Evolutionary conservation across 2,113 vertebrate species (phyloP).

Genomic region (Arenaria interpres): DNA sequence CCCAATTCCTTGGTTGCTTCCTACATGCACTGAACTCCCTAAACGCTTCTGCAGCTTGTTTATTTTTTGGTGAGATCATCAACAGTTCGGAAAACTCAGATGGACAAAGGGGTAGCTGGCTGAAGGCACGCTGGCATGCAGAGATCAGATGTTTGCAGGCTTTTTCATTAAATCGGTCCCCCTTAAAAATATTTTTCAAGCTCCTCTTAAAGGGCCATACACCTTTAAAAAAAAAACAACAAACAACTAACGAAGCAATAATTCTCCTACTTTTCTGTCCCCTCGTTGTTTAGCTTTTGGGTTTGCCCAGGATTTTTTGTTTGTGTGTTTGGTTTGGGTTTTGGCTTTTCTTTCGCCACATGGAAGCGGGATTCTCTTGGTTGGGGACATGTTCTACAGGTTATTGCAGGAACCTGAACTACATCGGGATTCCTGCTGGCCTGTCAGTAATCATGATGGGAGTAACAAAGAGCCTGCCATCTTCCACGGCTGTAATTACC

Average conservation of each 20-base stretch:
- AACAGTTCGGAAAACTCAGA: not conserved
- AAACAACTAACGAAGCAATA: not conserved
- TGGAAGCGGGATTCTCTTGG: not conserved
- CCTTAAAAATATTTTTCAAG: not conserved
- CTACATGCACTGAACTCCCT: not conserved
- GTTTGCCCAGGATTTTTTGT: not conserved
- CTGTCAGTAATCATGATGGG: not conserved
- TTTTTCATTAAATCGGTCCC: not conserved
- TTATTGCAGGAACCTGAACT: not conserved
- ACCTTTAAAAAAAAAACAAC: not conserved
- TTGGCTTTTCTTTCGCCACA: not conserved
- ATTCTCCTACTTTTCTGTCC: not conserved
- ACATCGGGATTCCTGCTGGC: not conserved
- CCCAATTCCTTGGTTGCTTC: not conserved
- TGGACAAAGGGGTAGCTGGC: not conserved
- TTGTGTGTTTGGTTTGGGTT: not conserved
- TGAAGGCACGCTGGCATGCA: not conserved
- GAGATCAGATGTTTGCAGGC: not conserved
- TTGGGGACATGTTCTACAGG: not conserved
- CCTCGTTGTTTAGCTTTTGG: not conserved
- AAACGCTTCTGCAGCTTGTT: not conserved
- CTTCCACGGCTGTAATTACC: not conserved
- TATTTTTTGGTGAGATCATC: constrained; percentile 29
- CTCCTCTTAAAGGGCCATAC: not conserved
- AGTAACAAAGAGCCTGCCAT: not conserved